Conservation (phyloP, 1,140 invertebrate genomes). For the Antheraea pernyi region DNA sequence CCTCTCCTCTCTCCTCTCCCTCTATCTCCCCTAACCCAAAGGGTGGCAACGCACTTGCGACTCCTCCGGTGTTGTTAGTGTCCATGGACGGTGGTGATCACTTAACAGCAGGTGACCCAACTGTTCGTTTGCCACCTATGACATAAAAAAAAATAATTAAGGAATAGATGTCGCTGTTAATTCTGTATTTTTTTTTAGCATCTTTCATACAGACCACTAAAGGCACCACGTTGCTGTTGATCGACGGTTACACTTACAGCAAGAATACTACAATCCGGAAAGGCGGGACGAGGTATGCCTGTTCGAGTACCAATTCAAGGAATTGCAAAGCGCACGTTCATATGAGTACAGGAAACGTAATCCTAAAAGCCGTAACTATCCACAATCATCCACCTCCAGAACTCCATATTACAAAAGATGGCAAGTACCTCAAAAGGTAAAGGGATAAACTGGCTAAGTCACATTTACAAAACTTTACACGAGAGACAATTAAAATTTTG, state of each 20-base stretch:
- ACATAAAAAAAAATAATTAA: no score
- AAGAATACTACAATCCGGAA: conserved; percentile 16
- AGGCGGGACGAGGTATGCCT: conserved; percentile 24
- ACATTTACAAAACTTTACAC: no score
- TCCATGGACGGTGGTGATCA: no score
- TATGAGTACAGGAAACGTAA: conserved; percentile 14
- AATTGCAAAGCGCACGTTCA: conserved; percentile 26
- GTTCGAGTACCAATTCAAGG: conserved; percentile 16
- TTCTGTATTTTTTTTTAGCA: conserved; percentile 16
- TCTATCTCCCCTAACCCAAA: no score
- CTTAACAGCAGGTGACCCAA: no score
- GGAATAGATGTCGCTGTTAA: no score
- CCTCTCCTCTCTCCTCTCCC: no score
- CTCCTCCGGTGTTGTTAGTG: no score
- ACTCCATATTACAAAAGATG: conserved; percentile 30
- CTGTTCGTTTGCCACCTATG: no score
- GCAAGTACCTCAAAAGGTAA: conserved; percentile 8
- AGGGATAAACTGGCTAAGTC: no score
- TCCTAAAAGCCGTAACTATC: conserved; percentile 17
- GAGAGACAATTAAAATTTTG: no score
- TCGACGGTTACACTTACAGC: conserved; percentile 26
- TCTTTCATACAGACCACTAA: conserved; percentile 31
- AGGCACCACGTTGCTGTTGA: conserved; percentile 33
- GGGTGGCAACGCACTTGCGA: no score
- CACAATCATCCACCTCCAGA: conserved; percentile 35